phyloP scores from a whole-genome alignment of 1,140 invertebrate genomes.

The Drosophila prosaltans region DNA sequence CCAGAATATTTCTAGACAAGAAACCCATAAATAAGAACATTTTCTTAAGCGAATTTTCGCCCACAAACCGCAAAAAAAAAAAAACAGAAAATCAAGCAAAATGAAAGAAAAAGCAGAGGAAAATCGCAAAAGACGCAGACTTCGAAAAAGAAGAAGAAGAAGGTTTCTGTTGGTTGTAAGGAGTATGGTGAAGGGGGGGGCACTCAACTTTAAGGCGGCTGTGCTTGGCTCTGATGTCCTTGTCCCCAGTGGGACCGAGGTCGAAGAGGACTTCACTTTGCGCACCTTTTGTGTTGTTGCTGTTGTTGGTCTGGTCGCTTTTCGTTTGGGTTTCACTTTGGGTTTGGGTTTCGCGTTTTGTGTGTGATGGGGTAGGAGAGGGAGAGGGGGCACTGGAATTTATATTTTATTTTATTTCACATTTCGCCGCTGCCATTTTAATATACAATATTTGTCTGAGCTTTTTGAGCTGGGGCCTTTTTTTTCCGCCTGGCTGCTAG shows the following conservation, averaged over 20 bases:
- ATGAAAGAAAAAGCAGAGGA: slow-evolving; percentile 2
- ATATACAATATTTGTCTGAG: slow-evolving; percentile 47
- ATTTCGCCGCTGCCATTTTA: slow-evolving; percentile 53
- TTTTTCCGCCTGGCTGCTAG: slow-evolving; percentile 12
- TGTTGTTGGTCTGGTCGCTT: background rate
- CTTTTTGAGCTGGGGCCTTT: slow-evolving; percentile 19
- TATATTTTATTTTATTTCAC: slow-evolving; percentile 58
- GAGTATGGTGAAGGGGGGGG: background rate
- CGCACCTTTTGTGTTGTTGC: slow-evolving; percentile 8
- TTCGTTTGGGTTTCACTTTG: background rate
- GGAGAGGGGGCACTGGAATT: slow-evolving; percentile 37
- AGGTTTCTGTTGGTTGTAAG: background rate
- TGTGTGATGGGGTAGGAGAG: background rate
- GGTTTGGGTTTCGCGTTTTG: slow-evolving; percentile 53
- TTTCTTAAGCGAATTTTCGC: slow-evolving; percentile 49
- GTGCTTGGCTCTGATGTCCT: background rate
- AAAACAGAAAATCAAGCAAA: slow-evolving; percentile 16
- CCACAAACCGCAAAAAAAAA: slow-evolving; percentile 13
- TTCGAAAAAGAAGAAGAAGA: background rate
- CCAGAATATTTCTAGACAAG: slow-evolving; percentile 36
- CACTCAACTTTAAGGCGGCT: too few relatives aligned
- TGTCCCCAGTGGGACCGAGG: slow-evolving; percentile 2
- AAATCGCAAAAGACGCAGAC: slow-evolving; percentile 12
- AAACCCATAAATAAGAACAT: slow-evolving; percentile 62
- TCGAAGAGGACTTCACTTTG: slow-evolving; percentile 5